Conservation (phyloP, 1,140 invertebrate species). For the Brevipalpus yothersi region DNA sequence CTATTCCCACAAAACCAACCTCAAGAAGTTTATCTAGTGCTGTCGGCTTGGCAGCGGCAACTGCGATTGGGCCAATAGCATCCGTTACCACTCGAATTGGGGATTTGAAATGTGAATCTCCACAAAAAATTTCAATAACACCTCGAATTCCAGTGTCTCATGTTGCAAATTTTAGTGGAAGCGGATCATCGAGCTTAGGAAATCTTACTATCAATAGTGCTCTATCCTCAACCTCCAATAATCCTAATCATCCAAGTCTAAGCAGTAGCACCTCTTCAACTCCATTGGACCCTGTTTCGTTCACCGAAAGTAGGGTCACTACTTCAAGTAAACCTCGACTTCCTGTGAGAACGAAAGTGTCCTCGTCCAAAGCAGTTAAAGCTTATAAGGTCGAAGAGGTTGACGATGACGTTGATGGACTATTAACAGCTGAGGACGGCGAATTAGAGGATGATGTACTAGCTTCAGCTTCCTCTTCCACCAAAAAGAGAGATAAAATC, state of each 20-base stretch:
- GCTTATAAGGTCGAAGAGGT: constrained; percentile 9
- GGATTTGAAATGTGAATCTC: background rate
- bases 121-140: background rate
- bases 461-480: background rate
- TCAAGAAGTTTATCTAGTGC: background rate
- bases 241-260: background rate
- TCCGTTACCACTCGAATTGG: background rate
- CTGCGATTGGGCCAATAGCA: background rate
- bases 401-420: constrained; percentile 9
- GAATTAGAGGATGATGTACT: background rate
- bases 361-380: constrained; percentile 4
- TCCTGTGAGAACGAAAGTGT: background rate
- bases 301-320: background rate
- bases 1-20: background rate
- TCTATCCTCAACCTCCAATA: background rate
- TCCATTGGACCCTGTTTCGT: too few species aligned
- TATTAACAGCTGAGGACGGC: background rate
- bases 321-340: background rate
- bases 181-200: background rate
- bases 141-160: background rate
- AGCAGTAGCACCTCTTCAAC: background rate
- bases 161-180: background rate
- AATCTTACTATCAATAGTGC: background rate
- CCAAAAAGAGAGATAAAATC: constrained; percentile 4
- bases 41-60: too few species aligned